Evolutionary conservation across 2,797 vertebrate genomes (phyloP).

Genomic region (Bovichtus diacanthus): DNA sequence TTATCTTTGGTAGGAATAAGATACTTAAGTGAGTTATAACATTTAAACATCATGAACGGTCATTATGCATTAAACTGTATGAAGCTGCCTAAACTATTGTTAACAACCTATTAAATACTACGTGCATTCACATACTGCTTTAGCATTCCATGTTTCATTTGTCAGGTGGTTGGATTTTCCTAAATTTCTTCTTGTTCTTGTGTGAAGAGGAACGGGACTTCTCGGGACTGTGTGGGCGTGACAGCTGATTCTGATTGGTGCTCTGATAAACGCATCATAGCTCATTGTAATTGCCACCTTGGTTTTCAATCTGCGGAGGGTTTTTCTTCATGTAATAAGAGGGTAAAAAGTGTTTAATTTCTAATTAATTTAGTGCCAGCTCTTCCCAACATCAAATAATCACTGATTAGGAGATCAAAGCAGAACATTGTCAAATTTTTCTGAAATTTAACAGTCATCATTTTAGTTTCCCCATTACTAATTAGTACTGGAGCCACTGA

Average conservation of each 20-base stretch:
- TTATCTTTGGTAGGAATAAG: not conserved
- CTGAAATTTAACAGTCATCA: not conserved
- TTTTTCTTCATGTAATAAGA: not conserved
- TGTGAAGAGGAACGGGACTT: not conserved
- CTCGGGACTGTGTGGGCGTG: not conserved
- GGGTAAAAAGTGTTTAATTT: no score
- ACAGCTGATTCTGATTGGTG: not conserved
- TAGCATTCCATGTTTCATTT: not conserved
- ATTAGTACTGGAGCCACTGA: not conserved
- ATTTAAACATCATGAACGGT: not conserved
- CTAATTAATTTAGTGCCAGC: constrained; percentile 3
- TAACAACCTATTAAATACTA: constrained; percentile 25
- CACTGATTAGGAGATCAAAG: constrained; percentile 10
- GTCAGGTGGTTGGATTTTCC: not conserved
- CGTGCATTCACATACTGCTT: not conserved
- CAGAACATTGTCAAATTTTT: not conserved
- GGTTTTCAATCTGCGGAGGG: constrained; percentile 3
- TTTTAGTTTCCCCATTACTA: not conserved
- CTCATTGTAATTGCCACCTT: not conserved
- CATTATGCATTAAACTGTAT: constrained; percentile 12
- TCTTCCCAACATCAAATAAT: constrained; percentile 4
- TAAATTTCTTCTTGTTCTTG: not conserved
- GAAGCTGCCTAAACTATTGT: not conserved
- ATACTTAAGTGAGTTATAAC: not conserved
- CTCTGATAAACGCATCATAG: not conserved